Percentiles rank a stretch among this genome's conserved stretches.
Conservation (phyloP, 2,888 invertebrate genomes). For the Luperina testacea region DNA sequence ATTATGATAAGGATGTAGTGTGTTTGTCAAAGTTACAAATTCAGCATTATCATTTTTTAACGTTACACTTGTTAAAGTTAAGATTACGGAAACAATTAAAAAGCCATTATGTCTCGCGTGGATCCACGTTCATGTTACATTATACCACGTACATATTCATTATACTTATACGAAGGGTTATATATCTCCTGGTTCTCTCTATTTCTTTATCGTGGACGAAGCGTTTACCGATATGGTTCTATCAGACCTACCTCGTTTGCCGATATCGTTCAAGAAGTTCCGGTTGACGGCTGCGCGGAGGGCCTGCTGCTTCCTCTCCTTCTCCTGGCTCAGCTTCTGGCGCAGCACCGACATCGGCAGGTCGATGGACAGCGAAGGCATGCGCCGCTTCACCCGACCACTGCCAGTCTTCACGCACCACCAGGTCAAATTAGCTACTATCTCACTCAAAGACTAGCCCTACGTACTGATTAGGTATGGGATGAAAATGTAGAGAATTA, state of each 20-base stretch:
- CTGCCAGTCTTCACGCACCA: constrained; percentile 79
- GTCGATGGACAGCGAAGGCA: constrained; percentile 94
- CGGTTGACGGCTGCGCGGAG: constrained; percentile 91
- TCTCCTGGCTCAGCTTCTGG: constrained; percentile 94
- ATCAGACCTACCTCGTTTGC: constrained; percentile 91
- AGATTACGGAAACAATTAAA: neutral
- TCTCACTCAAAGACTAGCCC: constrained; percentile 25
- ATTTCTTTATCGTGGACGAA: neutral
- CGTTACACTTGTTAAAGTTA: neutral
- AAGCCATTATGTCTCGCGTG: neutral
- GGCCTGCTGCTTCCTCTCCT: constrained; percentile 92
- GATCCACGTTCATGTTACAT: neutral
- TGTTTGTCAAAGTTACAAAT: neutral
- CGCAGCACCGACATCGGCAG: constrained; percentile 96
- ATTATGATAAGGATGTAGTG: too few species aligned
- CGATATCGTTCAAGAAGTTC: constrained; percentile 93
- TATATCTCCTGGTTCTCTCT: neutral
- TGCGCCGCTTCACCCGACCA: constrained; percentile 89
- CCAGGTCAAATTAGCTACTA: constrained; percentile 65
- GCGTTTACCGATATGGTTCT: neutral
- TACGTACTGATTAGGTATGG: neutral
- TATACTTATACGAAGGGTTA: neutral
- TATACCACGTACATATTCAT: too few species aligned
- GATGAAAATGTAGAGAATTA: neutral
- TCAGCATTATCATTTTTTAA: neutral